Conservation (phyloP, 2,888 invertebrate genomes). For the Drosophila antonietae region DNA sequence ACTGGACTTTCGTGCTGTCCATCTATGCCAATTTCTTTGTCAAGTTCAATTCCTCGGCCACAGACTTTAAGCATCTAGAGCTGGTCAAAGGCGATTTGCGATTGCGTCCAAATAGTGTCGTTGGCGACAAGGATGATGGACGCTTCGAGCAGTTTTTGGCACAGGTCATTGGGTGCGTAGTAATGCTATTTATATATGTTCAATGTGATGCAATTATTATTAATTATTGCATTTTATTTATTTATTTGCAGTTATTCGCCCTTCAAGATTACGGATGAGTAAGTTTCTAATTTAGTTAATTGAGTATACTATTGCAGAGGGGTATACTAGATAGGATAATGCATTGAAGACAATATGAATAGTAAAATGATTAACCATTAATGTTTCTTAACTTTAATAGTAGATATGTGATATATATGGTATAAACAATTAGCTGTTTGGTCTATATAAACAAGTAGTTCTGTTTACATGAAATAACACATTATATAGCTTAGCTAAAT, state of each 20-base stretch:
- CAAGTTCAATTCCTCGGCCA: slow-evolving; percentile 74
- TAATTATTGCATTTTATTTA: background rate
- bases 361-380: background rate
- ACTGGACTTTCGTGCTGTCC: slow-evolving; percentile 84
- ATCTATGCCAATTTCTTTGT: slow-evolving; percentile 83
- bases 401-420: too few relatives aligned
- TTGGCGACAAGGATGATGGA: slow-evolving; percentile 81
- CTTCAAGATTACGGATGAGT: slow-evolving; percentile 79
- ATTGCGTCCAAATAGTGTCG: slow-evolving; percentile 73
- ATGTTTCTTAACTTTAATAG: too few relatives aligned
- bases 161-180: slow-evolving; percentile 69
- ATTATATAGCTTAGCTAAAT: too few relatives aligned
- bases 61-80: slow-evolving; percentile 79
- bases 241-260: slow-evolving; percentile 73
- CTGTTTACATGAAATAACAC: background rate
- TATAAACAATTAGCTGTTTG: too few relatives aligned
- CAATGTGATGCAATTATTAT: background rate
- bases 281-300: slow-evolving; percentile 48
- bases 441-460: background rate
- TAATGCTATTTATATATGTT: background rate
- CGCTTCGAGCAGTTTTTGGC: slow-evolving; percentile 83
- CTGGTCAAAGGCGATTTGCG: slow-evolving; percentile 81
- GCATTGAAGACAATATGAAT: background rate
- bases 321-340: background rate
- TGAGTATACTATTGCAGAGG: too few relatives aligned